Conservation (phyloP, 2,113 vertebrate species). For the Ascaphus truei region DNA sequence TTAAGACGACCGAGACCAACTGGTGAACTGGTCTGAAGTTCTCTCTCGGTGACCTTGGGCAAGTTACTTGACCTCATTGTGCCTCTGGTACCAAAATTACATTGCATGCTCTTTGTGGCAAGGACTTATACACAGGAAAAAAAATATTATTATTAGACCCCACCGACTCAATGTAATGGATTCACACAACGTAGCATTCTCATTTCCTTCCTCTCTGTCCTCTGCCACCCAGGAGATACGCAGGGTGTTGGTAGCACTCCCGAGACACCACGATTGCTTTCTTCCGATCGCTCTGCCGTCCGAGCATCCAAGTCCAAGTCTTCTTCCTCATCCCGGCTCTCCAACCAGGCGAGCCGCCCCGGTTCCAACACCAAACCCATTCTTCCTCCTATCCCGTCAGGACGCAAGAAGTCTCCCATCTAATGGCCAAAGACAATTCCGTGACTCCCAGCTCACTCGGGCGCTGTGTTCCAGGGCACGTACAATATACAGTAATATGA, state of each 20-base stretch:
- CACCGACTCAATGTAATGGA: too few relatives aligned
- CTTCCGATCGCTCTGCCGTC: neutral
- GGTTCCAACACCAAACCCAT: slow-evolving; percentile 63
- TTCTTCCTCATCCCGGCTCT: neutral
- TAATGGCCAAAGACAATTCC: neutral
- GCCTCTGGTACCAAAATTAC: too few relatives aligned
- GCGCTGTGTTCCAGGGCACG: rapidly evolving
- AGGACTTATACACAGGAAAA: too few relatives aligned
- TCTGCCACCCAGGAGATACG: slow-evolving; percentile 28
- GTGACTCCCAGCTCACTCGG: neutral
- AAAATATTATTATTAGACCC: too few relatives aligned
- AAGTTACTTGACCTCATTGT: too few relatives aligned
- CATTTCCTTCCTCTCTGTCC: too few relatives aligned
- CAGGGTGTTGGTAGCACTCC: slow-evolving; percentile 25
- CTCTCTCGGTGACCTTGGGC: too few relatives aligned
- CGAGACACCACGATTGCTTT: slow-evolving; percentile 14
- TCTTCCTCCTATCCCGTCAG: slow-evolving; percentile 77
- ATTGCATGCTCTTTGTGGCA: too few relatives aligned
- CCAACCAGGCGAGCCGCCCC: slow-evolving; percentile 39
- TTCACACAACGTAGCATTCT: too few relatives aligned
- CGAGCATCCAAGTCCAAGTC: neutral
- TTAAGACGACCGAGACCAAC: too few relatives aligned
- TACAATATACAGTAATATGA: too few relatives aligned
- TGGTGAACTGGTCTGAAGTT: too few relatives aligned
- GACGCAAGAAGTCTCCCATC: slow-evolving; percentile 46